Percentiles rank a stretch among this genome's conserved stretches.
These are phyloP conservation scores for Dusona sp. DNA, from an alignment of 2,888 invertebrate genomes.

Conservation along the genomic window DNA sequence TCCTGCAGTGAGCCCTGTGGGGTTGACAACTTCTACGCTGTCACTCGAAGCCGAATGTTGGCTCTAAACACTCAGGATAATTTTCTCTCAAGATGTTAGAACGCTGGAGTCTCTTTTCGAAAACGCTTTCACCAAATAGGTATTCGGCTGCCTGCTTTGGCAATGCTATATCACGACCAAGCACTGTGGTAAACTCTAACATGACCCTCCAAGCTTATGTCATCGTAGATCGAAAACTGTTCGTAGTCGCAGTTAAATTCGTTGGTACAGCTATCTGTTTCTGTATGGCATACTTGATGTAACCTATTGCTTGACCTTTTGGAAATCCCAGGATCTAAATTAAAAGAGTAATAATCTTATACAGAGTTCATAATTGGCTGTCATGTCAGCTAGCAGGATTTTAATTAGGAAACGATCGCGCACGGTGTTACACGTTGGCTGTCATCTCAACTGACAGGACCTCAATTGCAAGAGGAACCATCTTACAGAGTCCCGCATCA, in stretches of 20 bases:
- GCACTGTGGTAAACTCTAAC: neutral
- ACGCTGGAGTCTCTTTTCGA: neutral
- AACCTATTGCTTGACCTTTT: neutral
- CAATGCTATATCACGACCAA: neutral
- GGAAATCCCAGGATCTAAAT: neutral
- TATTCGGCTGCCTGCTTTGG: neutral
- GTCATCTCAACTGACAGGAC: neutral
- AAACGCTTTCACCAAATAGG: neutral
- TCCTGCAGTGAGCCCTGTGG: neutral
- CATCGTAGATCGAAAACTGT: neutral
- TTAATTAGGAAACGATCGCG: neutral
- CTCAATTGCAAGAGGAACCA: neutral
- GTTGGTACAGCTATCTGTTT: neutral
- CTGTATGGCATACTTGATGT: neutral
- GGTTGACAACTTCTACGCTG: conserved; percentile 17
- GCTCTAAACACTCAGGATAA: neutral
- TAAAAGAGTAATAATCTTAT: neutral
- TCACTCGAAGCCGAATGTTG: neutral
- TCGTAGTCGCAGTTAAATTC: neutral
- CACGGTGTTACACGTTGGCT: neutral
- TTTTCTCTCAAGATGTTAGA: neutral
- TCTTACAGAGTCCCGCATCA: too few relatives aligned
- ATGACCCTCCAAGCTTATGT: neutral
- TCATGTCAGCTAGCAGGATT: neutral
- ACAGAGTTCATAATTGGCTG: neutral